Percentiles rank a stretch among this genome's conserved stretches.
Evolutionary conservation across 2,888 invertebrate genomes (phyloP).

Genomic region (Pediacus dermestoides): DNA sequence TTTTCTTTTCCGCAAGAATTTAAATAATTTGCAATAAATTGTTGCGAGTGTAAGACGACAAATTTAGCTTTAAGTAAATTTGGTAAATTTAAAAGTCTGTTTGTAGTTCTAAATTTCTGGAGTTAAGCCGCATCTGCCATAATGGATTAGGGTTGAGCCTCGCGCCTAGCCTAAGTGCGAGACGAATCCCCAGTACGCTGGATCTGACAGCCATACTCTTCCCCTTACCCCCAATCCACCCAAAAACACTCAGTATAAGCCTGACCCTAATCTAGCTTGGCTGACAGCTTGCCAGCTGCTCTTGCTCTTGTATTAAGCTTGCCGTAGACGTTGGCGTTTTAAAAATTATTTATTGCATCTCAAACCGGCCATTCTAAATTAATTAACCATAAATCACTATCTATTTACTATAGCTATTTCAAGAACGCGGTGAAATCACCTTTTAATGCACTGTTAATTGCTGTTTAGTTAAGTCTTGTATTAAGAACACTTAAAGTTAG

Average conservation of each 20-base stretch:
- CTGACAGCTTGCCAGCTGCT: conserved; percentile 49
- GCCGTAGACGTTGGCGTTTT: conserved; percentile 39
- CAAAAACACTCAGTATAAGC: conserved; percentile 36
- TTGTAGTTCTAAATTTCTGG: conserved; percentile 36
- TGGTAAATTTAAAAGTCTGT: conserved; percentile 34
- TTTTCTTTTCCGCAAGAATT: no score
- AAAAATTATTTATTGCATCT: conserved; percentile 38
- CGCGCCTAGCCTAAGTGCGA: conserved; percentile 41
- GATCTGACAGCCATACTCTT: conserved; percentile 40
- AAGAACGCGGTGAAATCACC: conserved; percentile 22
- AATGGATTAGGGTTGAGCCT: conserved; percentile 49
- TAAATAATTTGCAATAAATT: no score
- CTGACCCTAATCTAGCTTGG: conserved; percentile 48
- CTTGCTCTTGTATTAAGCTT: conserved; percentile 40
- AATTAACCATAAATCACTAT: conserved; percentile 29
- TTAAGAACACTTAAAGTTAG: not conserved
- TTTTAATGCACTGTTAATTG: conserved; percentile 9
- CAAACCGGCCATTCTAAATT: conserved; percentile 28
- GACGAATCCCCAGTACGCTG: conserved; percentile 44
- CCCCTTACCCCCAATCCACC: conserved; percentile 25
- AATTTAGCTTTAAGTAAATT: conserved; percentile 21
- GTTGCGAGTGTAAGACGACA: no score
- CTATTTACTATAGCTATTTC: conserved; percentile 22
- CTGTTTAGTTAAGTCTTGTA: conserved; percentile 4
- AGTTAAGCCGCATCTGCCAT: conserved; percentile 45